Percentiles rank a stretch among this genome's conserved stretches.
Conservation (phyloP, 1,140 invertebrate species). For the Zaprionus camerounensis region DNA sequence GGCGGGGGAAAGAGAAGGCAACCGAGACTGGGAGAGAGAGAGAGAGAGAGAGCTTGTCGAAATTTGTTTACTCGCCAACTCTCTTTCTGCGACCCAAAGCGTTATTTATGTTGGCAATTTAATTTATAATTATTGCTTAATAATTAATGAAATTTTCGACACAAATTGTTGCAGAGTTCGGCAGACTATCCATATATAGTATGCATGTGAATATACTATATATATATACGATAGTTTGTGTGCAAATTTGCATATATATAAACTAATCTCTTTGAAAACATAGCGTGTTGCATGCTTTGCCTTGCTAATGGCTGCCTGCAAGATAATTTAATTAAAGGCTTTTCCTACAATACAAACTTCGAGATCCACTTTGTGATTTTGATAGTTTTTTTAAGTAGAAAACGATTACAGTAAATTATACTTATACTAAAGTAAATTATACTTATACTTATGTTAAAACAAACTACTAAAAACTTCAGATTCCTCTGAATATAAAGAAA, state of each 20-base stretch:
- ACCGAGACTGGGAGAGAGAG: background rate
- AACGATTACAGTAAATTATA: background rate
- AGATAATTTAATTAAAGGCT: background rate
- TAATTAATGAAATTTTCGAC: background rate
- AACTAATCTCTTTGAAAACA: background rate
- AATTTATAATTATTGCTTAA: conserved; percentile 9
- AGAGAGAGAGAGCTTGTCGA: background rate
- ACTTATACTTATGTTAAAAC: no score
- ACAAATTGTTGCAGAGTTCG: conserved; percentile 3
- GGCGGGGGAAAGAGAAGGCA: background rate
- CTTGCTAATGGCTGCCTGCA: background rate
- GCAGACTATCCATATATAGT: background rate
- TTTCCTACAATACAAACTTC: background rate
- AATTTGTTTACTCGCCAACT: background rate
- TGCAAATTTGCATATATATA: background rate
- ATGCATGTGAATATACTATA: no score
- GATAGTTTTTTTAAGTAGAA: no score
- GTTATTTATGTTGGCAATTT: conserved; percentile 8
- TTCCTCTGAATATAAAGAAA: no score
- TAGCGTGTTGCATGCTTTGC: background rate
- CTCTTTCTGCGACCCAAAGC: background rate
- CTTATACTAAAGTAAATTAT: background rate
- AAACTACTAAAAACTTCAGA: no score
- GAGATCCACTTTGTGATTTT: background rate
- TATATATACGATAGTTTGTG: background rate